phyloP scores from a whole-genome alignment of 2,797 vertebrate genomes.

The Apogon hyalosoma region DNA sequence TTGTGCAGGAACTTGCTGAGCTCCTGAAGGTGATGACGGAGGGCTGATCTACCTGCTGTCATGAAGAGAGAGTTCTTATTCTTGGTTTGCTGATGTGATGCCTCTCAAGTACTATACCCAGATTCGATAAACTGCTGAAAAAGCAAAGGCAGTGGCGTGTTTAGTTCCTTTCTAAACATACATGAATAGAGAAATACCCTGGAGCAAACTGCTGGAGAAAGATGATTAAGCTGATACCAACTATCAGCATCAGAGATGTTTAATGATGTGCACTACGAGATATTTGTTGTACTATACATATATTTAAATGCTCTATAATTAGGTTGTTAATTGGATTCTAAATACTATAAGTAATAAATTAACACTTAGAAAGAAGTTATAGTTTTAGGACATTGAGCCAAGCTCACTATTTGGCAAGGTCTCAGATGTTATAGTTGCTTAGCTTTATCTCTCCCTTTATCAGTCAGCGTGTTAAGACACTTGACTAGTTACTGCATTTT shows the following conservation, averaged over 20 bases:
- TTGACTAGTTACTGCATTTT: no score
- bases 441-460: no score
- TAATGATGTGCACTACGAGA: not conserved
- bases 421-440: no score
- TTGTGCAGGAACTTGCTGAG: slow-evolving; percentile 34
- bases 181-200: not conserved
- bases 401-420: no score
- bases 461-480: no score
- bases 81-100: slow-evolving; percentile 28
- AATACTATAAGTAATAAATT: no score
- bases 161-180: slow-evolving; percentile 28
- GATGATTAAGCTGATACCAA: not conserved
- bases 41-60: slow-evolving; percentile 22
- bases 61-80: slow-evolving; percentile 7
- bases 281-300: not conserved
- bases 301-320: not conserved
- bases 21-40: slow-evolving; percentile 44
- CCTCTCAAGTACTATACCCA: not conserved
- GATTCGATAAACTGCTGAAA: slow-evolving; percentile 24
- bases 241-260: not conserved
- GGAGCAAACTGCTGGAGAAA: not conserved
- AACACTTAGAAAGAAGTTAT: no score
- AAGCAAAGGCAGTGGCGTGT: slow-evolving; percentile 22
- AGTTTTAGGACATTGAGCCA: no score
- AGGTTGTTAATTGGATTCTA: not conserved